A percentile compares a stretch with the other conserved stretches of the same genome.
Conservation (phyloP, 2,113 vertebrate genomes). For the Coptodon bakossiorum region DNA sequence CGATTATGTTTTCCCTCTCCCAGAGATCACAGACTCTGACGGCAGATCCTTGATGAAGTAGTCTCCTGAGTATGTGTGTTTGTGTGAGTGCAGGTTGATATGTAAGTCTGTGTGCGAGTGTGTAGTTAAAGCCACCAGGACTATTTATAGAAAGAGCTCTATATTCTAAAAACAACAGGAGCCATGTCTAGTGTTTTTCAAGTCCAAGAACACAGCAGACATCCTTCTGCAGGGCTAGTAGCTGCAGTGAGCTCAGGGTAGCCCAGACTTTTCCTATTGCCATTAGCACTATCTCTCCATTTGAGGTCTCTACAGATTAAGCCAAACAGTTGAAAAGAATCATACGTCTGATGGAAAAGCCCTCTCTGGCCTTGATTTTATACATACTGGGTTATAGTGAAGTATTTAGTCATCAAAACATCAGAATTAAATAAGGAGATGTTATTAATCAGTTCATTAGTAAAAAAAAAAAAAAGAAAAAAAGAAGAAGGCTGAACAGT, state of each 20-base stretch:
- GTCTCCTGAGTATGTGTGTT: background rate
- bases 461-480: too few relatives aligned
- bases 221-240: background rate
- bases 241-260: background rate
- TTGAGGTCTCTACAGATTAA: background rate
- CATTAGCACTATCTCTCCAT: background rate
- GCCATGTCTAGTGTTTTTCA: conserved; percentile 18
- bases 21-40: background rate
- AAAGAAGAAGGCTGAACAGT: background rate
- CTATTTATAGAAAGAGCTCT: conserved; percentile 24
- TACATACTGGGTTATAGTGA: background rate
- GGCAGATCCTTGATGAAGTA: background rate
- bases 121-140: background rate
- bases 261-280: background rate
- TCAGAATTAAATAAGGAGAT: background rate
- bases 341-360: background rate
- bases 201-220: background rate
- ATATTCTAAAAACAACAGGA: conserved; percentile 11
- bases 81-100: background rate
- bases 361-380: background rate
- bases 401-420: background rate
- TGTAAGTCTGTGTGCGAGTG: background rate
- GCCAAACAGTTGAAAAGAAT: background rate
- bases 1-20: background rate
- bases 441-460: background rate